Evolutionary conservation across 37 sponge, comb jelly and placozoan species (phyloP).

Genomic region (Mnemiopsis leidyi): DNA sequence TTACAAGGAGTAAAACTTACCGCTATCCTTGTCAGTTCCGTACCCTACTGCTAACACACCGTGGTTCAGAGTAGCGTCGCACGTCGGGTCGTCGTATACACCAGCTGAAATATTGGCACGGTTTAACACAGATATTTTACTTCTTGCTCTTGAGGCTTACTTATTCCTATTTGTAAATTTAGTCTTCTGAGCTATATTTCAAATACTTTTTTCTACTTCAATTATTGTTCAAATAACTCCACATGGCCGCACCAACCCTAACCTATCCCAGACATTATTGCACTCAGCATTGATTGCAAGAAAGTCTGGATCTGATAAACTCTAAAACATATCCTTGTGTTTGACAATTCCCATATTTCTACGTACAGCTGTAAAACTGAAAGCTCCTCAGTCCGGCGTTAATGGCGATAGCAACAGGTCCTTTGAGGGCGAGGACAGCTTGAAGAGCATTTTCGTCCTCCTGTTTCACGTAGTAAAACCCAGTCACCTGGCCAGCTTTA

Average conservation of each 20-base stretch:
- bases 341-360: too few relatives aligned
- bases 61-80: constrained; percentile 25
- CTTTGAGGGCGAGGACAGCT: constrained; percentile 31
- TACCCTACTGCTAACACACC: constrained; percentile 49
- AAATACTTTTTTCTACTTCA: too few relatives aligned
- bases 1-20: constrained; percentile 36
- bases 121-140: background rate
- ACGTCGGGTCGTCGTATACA: constrained; percentile 30
- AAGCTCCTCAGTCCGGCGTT: constrained; percentile 44
- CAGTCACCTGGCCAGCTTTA: background rate
- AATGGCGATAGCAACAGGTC: constrained; percentile 48
- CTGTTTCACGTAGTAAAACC: constrained; percentile 59
- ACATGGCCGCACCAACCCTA: too few relatives aligned
- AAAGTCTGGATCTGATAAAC: too few relatives aligned
- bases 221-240: too few relatives aligned
- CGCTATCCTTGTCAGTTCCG: constrained; percentile 24
- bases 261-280: too few relatives aligned
- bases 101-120: background rate
- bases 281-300: too few relatives aligned
- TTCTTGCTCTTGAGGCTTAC: too few relatives aligned
- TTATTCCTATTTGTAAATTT: too few relatives aligned
- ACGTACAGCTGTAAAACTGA: constrained; percentile 55
- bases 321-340: too few relatives aligned
- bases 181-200: too few relatives aligned
- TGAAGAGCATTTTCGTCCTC: constrained; percentile 41